Conservation (phyloP, 2,113 vertebrate genomes). For the Amphilophus citrinellus region DNA sequence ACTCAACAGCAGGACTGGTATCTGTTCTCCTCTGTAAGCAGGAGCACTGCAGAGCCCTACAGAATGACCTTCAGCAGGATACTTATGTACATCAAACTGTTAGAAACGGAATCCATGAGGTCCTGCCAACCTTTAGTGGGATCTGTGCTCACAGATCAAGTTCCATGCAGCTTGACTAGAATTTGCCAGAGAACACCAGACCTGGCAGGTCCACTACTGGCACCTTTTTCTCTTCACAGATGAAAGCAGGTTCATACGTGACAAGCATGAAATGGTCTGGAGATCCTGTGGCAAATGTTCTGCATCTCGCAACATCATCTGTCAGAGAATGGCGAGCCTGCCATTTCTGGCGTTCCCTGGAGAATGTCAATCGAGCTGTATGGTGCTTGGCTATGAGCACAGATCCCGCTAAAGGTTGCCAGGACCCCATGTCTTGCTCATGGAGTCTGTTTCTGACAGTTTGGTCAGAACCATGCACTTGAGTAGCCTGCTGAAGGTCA, state of each 20-base stretch:
- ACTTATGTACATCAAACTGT: not conserved
- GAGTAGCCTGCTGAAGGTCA: not conserved
- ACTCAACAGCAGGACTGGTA: too few relatives aligned
- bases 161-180: not conserved
- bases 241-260: not conserved
- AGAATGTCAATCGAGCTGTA: not conserved
- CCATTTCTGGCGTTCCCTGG: not conserved
- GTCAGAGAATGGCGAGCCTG: not conserved
- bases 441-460: not conserved
- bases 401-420: not conserved
- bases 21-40: not conserved
- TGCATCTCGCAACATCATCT: constrained; percentile 3
- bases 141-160: not conserved
- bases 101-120: not conserved
- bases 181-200: not conserved
- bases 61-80: not conserved
- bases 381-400: not conserved
- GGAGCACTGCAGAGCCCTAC: not conserved
- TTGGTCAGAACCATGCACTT: not conserved
- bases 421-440: not conserved
- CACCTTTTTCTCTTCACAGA: not conserved
- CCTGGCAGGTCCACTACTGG: not conserved
- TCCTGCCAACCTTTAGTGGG: not conserved
- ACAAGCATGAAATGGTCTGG: not conserved
- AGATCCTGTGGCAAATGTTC: not conserved